Conservation (phyloP, 2,888 invertebrate genomes). For the Epinotia nisella region DNA sequence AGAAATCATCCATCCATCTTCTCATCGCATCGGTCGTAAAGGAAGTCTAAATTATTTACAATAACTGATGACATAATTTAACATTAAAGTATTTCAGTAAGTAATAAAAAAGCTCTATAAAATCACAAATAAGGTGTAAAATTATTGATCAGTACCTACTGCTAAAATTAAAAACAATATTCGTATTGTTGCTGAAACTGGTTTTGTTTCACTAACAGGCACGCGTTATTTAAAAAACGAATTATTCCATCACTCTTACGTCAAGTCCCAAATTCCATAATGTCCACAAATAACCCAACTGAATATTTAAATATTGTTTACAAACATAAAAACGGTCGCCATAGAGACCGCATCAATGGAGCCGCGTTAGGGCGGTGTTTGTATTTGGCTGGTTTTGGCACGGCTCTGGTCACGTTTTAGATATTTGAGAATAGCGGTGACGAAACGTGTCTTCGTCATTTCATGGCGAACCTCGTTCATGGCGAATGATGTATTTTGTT, state of each 20-base stretch:
- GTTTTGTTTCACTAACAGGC: background rate
- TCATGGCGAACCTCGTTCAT: slow-evolving; percentile 34
- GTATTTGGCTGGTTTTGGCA: slow-evolving; percentile 53
- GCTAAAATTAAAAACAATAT: background rate
- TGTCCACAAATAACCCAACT: slow-evolving; percentile 27
- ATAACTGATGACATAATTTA: too few relatives aligned
- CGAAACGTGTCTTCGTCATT: slow-evolving; percentile 43
- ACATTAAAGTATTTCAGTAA: too few relatives aligned
- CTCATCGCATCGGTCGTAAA: too few relatives aligned
- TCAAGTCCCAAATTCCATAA: slow-evolving; percentile 5
- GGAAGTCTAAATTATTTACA: too few relatives aligned
- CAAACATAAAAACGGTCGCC: slow-evolving; percentile 41
- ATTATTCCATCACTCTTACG: background rate
- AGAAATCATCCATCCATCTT: too few relatives aligned
- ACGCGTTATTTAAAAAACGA: background rate
- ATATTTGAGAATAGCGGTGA: slow-evolving; percentile 56
- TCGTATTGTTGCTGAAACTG: background rate
- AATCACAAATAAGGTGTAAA: too few relatives aligned
- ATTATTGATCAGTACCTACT: too few relatives aligned
- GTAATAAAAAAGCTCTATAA: too few relatives aligned
- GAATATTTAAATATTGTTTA: slow-evolving; percentile 36
- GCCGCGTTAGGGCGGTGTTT: slow-evolving; percentile 50
- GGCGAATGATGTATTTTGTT: slow-evolving; percentile 38
- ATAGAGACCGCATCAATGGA: slow-evolving; percentile 45
- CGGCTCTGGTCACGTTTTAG: slow-evolving; percentile 49